These are phyloP conservation scores for Channa argus DNA, from an alignment of 2,113 vertebrate genomes.

Conservation along the genomic window DNA sequence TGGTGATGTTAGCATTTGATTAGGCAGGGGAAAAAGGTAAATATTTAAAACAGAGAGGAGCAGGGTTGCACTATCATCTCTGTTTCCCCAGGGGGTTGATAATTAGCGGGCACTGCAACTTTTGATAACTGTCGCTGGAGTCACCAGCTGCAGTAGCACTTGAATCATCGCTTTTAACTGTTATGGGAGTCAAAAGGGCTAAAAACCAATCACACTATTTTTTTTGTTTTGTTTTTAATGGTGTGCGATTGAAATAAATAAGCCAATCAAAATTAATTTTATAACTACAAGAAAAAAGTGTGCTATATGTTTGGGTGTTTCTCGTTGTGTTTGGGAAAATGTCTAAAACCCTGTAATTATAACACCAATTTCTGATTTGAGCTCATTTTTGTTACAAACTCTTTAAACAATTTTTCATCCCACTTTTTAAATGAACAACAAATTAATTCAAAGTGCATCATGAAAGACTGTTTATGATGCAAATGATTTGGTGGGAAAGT, in stretches of 20 bases:
- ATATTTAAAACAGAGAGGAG: conserved; percentile 52
- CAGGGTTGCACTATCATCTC: conserved; percentile 36
- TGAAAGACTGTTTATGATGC: conserved; percentile 74
- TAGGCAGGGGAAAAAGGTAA: conserved; percentile 59
- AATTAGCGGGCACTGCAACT: conserved; percentile 61
- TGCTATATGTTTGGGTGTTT: not conserved
- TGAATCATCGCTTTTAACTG: conserved; percentile 56
- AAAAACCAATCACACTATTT: conserved; percentile 15
- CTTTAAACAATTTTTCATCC: conserved; percentile 26
- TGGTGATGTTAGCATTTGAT: conserved; percentile 67
- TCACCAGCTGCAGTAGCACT: conserved; percentile 49
- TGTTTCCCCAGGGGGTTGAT: conserved; percentile 48
- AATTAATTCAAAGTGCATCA: conserved; percentile 71
- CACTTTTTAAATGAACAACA: conserved; percentile 54
- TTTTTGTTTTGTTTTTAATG: conserved; percentile 5
- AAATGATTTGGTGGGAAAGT: conserved; percentile 72
- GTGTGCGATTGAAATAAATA: conserved; percentile 10
- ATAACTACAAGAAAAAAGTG: not conserved
- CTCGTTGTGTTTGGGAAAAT: conserved; percentile 20
- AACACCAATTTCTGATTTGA: conserved; percentile 39
- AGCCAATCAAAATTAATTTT: conserved; percentile 18
- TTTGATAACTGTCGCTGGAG: conserved; percentile 46
- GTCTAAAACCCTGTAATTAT: conserved; percentile 38
- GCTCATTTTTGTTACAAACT: conserved; percentile 36
- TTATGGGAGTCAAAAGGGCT: conserved; percentile 36